Conservation (phyloP, 2,888 invertebrate genomes). For the Patella ulyssiponensis region DNA sequence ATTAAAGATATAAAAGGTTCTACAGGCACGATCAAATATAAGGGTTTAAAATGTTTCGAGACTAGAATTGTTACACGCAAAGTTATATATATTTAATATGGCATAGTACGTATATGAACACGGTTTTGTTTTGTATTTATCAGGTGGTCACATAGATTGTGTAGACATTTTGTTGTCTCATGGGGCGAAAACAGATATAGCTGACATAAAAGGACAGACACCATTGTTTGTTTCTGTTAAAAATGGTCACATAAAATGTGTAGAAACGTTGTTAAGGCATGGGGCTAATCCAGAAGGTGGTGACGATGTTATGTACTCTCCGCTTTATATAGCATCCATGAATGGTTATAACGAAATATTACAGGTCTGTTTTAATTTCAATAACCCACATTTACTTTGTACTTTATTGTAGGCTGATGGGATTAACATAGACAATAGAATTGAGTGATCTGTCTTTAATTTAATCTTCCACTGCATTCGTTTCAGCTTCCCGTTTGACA, state of each 20-base stretch:
- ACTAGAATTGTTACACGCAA: no score
- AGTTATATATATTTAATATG: neutral
- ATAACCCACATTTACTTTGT: no score
- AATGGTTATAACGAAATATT: constrained; percentile 45
- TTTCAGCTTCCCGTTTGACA: no score
- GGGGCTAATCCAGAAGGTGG: constrained; percentile 59
- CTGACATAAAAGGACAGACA: constrained; percentile 61
- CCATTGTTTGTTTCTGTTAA: constrained; percentile 58
- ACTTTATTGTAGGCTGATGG: no score
- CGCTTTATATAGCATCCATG: constrained; percentile 56
- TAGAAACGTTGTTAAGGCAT: constrained; percentile 40
- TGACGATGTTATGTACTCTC: constrained; percentile 45
- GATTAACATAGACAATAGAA: no score
- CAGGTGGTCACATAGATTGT: constrained; percentile 45
- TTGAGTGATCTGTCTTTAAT: no score
- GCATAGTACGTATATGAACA: no score
- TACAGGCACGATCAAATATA: no score
- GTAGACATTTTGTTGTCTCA: constrained; percentile 41
- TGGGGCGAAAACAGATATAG: constrained; percentile 45
- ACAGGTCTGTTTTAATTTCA: constrained; percentile 28
- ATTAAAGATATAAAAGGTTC: no score
- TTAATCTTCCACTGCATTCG: no score
- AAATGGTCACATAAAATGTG: constrained; percentile 50
- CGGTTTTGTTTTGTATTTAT: constrained; percentile 17
- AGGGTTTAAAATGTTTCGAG: no score